These are phyloP conservation scores for Cacatua alba DNA, from an alignment of 2,113 vertebrate genomes.

Conservation along the genomic window DNA sequence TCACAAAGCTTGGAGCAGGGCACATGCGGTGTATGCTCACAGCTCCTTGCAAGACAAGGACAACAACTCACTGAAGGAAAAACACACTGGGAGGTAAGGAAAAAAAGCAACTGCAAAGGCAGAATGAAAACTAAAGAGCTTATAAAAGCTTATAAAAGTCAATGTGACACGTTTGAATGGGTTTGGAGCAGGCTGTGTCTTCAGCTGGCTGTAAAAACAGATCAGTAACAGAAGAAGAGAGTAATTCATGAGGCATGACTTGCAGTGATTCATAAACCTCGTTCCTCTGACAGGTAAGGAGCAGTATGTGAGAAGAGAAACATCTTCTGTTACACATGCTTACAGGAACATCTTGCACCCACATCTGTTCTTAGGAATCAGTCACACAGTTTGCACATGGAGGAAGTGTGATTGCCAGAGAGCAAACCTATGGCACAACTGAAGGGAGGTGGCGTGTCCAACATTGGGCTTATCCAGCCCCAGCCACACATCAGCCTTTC, in stretches of 20 bases:
- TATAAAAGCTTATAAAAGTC: neutral
- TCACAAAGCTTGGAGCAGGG: neutral
- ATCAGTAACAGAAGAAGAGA: neutral
- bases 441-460: neutral
- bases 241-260: neutral
- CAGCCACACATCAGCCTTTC: neutral
- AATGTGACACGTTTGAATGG: fast-evolving
- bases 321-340: fast-evolving
- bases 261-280: neutral
- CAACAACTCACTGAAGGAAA: neutral
- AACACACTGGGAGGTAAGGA: fast-evolving
- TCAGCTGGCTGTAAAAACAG: neutral
- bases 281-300: neutral
- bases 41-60: neutral
- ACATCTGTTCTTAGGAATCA: neutral
- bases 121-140: neutral
- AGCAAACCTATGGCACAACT: neutral
- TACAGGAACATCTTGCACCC: neutral
- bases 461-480: neutral
- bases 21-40: fast-evolving
- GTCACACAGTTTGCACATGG: fast-evolving
- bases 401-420: neutral
- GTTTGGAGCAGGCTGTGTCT: neutral
- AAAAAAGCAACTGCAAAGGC: neutral
- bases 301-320: fast-evolving